phyloP scores from a whole-genome alignment of 1,140 invertebrate species.

The Octopus bimaculoides region DNA sequence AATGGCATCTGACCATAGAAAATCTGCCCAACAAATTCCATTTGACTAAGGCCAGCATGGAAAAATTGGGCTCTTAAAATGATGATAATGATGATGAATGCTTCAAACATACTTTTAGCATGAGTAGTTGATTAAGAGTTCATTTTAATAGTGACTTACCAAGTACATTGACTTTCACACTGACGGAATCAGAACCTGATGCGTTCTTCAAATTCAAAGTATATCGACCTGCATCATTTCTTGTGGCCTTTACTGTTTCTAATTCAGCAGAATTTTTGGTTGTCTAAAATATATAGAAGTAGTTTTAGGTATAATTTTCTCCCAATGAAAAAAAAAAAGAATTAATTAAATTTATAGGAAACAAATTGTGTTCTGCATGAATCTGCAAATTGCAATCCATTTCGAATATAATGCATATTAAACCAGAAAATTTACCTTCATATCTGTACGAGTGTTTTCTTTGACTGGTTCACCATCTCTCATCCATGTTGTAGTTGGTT shows the following conservation, averaged over 20 bases:
- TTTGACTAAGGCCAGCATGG: too few relatives aligned
- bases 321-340: neutral
- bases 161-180: constrained; percentile 89
- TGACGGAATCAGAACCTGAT: constrained; percentile 90
- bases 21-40: too few relatives aligned
- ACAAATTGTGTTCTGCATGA: too few relatives aligned
- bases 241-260: constrained; percentile 87
- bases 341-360: constrained; percentile 1
- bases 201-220: constrained; percentile 90
- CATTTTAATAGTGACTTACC: constrained; percentile 48
- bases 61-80: too few relatives aligned
- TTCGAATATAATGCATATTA: too few relatives aligned
- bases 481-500: constrained; percentile 91
- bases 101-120: too few relatives aligned
- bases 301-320: too few relatives aligned
- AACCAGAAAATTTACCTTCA: constrained; percentile 32
- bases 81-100: too few relatives aligned
- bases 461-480: constrained; percentile 79
- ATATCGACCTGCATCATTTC: constrained; percentile 88
- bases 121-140: too few relatives aligned
- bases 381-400: too few relatives aligned
- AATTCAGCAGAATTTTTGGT: constrained; percentile 87
- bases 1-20: too few relatives aligned
- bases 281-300: constrained; percentile 60
- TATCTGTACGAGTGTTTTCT: constrained; percentile 57